Base-by-base conservation (phyloP, 1,140 invertebrate genomes). In the Tyrophagus putrescentiae region DNA sequence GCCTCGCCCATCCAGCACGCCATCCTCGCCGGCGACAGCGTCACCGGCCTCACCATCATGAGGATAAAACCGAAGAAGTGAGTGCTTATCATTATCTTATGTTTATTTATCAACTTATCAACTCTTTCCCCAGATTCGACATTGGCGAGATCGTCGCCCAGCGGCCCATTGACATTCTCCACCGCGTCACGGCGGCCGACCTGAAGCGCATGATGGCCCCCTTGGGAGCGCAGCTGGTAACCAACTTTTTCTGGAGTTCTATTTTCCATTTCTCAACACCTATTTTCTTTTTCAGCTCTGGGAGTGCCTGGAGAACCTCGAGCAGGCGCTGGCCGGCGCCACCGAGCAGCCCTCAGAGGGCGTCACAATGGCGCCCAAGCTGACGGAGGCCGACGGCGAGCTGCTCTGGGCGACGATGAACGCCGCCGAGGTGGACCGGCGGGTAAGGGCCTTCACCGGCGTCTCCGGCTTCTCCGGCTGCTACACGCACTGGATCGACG, bases 11-110 rank as follows among this genome's bases (percentile, higher is more conserved):
- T 94, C 45, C 77, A 84, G 63, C 78, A 89, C 72, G 78, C 86
- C n/a, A 74, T 93, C 57, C 77, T 86, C 58, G 82, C 84, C 75
- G 87, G 85, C 28, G 91, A 98, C 69, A 65, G 69, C 27, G 72
- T 77, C 57, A 89, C 88, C 25, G 93, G 93, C 34, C 76, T 96
- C 29, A 84, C 86, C 3, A 80, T 96, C 31, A 93, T 95, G 82
- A 82, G 79, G 72, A 87, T 96, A 57, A 78, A 80, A 45, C 62
- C 64, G 7, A 62, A 66, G 21, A 62, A 60, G 60, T 66, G 60
- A 42, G 31, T 45, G 16, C 44, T 13, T 21, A 23, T 42, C 32
- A 54, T 1, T 11, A 28, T 27, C 42, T 48, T 32, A 33, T 41
- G 1, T 9, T 23, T 41, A 31, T 5, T 59, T 45, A 16, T 3